Evolutionary conservation across 2,797 vertebrate genomes (phyloP).

Genomic region (Siniperca obscura): DNA sequence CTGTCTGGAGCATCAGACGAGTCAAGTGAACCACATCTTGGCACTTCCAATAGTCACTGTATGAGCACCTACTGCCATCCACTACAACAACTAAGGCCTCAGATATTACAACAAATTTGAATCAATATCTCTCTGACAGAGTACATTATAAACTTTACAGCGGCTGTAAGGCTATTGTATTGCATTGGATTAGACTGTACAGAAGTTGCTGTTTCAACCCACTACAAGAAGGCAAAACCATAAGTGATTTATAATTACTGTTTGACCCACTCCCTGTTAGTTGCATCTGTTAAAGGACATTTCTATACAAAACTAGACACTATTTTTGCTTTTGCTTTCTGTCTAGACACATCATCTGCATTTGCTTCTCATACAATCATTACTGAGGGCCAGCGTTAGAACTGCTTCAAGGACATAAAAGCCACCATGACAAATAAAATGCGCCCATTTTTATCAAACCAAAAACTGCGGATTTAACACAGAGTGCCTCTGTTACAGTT

Average conservation of each 20-base stretch:
- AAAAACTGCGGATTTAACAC: slow-evolving; percentile 7
- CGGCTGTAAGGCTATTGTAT: neutral
- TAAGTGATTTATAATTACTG: neutral
- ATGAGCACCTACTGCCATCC: neutral
- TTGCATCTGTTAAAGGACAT: slow-evolving; percentile 4
- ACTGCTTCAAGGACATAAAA: slow-evolving; percentile 19
- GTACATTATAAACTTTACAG: neutral
- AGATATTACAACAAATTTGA: neutral
- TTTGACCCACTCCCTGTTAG: neutral
- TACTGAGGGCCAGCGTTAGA: slow-evolving; percentile 24
- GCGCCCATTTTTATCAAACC: neutral
- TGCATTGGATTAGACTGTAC: neutral
- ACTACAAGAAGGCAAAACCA: neutral
- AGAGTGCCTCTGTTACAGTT: neutral
- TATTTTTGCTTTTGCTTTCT: slow-evolving; percentile 46
- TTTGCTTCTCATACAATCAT: slow-evolving; percentile 39
- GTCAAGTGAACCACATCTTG: slow-evolving; percentile 8
- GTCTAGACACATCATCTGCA: slow-evolving; percentile 68
- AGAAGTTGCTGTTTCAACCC: neutral
- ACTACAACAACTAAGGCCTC: neutral
- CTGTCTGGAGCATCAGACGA: slow-evolving; percentile 10
- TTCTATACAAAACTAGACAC: slow-evolving; percentile 8
- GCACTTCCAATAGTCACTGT: slow-evolving; percentile 8
- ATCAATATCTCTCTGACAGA: neutral
- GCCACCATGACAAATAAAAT: neutral